phyloP scores from a whole-genome alignment of 2,888 invertebrate genomes.

The Cylloceria caligata region DNA sequence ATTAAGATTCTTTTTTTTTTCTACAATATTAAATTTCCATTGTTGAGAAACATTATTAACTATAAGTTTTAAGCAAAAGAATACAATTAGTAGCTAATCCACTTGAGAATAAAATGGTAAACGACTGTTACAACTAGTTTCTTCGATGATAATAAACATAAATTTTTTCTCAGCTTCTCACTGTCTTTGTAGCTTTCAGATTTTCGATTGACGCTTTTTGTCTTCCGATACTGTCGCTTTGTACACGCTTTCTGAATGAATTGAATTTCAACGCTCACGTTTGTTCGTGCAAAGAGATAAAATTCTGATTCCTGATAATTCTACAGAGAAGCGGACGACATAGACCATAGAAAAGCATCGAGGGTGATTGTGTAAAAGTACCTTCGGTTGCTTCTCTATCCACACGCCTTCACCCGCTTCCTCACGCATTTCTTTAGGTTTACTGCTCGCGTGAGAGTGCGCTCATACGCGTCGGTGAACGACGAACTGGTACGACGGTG shows the following conservation, averaged over 20 bases:
- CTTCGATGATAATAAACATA: too few relatives aligned
- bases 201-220: background rate
- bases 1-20: too few relatives aligned
- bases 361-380: background rate
- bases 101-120: too few relatives aligned
- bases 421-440: conserved; percentile 8
- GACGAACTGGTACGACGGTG: conserved; percentile 34
- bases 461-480: background rate
- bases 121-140: too few relatives aligned
- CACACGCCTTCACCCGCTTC: conserved; percentile 44
- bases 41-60: too few relatives aligned
- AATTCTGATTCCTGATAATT: background rate
- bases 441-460: conserved; percentile 16
- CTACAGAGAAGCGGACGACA: background rate
- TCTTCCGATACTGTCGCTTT: background rate
- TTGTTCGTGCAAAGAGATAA: background rate
- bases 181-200: too few relatives aligned
- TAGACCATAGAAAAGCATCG: background rate
- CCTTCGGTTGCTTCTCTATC: background rate
- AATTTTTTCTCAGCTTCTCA: too few relatives aligned
- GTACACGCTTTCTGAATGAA: background rate
- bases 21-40: too few relatives aligned
- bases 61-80: too few relatives aligned
- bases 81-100: too few relatives aligned
- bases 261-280: background rate